Evolutionary conservation across 1,140 invertebrate species (phyloP), one percentile per base, ranked within the genome.

Genomic region (Onthophagus taurus): DNA sequence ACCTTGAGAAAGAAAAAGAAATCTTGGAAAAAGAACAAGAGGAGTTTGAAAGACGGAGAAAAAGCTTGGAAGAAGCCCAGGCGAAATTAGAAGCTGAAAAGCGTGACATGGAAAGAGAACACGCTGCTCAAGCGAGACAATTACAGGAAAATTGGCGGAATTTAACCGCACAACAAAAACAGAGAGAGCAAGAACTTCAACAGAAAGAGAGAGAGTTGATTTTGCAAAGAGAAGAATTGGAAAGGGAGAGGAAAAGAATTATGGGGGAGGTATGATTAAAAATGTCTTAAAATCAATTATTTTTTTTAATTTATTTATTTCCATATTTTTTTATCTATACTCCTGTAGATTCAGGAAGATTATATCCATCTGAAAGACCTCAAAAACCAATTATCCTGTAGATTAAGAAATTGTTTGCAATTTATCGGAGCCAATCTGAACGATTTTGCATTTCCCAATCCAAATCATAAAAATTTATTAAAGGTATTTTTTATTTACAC

Each of bases 321-420:
- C 49, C 54, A 44, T 61, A 47, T 37, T 48, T 52, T 61, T 61
- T 58, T 52, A 57, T 63, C 57, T 66, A 59, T 61, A 59, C 61
- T 58, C 66, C 42, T 58, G 57, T 75, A 77, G 75, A 74, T 74
- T 61, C 69, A 72, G 64, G 68, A 69, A 53, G 73, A 76, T 60
- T 72, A 70, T 61, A 62, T 61, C 54, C 66, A 67, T 58, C 68
- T 74, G 61, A 63, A 64, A 43, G 67, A 67, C 45, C 60, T 75
- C 52, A 67, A 70, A 51, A 59, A 55, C 18, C 64, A 68, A 54
- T 53, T 76, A 51, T 67, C 66, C 48, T 66, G 59, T 48, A 75
- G 73, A 59, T 66, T 68, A 53, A 59, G 61, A 31, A 66, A 70
- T 55, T 65, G 72, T 50, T 69, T 70, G 31, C 63, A 70, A 45